Conservation (phyloP, 1,140 invertebrate genomes). For the Apis florea region DNA sequence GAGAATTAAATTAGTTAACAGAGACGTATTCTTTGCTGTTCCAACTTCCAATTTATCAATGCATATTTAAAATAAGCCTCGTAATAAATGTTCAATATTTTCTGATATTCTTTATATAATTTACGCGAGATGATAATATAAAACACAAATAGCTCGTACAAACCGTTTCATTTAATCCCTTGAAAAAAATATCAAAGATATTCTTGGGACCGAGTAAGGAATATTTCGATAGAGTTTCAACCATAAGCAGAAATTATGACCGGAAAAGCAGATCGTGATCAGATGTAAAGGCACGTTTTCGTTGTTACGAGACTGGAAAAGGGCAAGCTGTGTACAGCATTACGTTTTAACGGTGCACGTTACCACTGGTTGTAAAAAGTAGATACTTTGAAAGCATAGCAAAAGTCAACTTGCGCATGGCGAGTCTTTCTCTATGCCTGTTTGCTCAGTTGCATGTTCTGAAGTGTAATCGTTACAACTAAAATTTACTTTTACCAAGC, state of each 20-base stretch:
- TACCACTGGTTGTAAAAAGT: conserved; percentile 56
- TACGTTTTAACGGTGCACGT: conserved; percentile 53
- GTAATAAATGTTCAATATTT: no score
- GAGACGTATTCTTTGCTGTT: no score
- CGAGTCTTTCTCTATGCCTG: conserved; percentile 9
- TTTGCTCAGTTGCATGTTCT: conserved; percentile 2
- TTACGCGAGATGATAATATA: no score
- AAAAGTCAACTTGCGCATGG: conserved; percentile 39
- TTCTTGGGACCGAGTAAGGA: background rate
- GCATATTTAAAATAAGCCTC: no score
- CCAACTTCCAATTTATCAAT: no score
- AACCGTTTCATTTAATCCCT: background rate
- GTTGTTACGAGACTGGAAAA: conserved; percentile 32
- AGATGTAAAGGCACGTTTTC: conserved; percentile 43
- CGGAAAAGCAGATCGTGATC: background rate
- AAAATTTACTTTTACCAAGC: conserved; percentile 44
- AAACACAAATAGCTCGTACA: no score
- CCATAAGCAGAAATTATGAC: conserved; percentile 12
- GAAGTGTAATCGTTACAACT: background rate
- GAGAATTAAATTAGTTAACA: no score
- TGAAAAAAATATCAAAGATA: background rate
- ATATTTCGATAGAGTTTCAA: conserved; percentile 10
- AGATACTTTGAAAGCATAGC: conserved; percentile 54
- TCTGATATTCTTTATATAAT: no score
- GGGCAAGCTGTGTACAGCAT: conserved; percentile 37